These are phyloP conservation scores for Damaliscus lunatus DNA, from an alignment of 2,113 vertebrate species.

Conservation along the genomic window DNA sequence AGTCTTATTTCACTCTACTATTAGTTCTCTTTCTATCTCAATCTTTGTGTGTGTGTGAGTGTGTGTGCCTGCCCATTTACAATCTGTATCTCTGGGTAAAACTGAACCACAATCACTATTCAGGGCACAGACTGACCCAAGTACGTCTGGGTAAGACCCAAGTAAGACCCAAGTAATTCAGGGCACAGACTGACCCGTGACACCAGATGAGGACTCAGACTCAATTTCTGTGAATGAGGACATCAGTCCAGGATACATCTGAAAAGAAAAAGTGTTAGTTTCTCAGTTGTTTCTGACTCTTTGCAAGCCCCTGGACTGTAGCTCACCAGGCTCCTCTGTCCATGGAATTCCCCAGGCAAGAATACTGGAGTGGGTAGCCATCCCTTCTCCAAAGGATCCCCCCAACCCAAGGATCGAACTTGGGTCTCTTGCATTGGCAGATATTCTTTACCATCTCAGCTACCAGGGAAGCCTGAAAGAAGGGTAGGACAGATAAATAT, in stretches of 20 bases:
- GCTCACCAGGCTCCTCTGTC: not conserved
- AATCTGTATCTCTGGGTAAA: not conserved
- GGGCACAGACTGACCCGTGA: not conserved
- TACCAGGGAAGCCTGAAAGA: not conserved
- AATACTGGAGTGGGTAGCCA: not conserved
- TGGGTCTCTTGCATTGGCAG: not conserved
- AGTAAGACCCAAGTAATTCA: too few species aligned
- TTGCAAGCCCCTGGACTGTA: not conserved
- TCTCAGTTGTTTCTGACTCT: not conserved
- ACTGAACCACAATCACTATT: not conserved
- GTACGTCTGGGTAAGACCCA: not conserved
- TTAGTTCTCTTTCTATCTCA: not conserved
- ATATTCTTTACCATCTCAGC: not conserved
- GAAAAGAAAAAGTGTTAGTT: not conserved
- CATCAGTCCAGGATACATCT: accelerated
- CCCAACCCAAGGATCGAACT: not conserved
- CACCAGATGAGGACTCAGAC: not conserved
- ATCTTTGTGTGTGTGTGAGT: not conserved
- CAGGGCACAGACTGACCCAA: not conserved
- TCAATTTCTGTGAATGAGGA: accelerated
- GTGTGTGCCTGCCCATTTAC: not conserved
- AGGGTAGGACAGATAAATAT: not conserved
- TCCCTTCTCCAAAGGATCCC: not conserved
- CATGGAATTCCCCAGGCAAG: not conserved
- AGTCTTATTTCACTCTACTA: not conserved